Evolutionary conservation across 2,113 vertebrate genomes (phyloP).

Genomic region (Bubo blakistoni): DNA sequence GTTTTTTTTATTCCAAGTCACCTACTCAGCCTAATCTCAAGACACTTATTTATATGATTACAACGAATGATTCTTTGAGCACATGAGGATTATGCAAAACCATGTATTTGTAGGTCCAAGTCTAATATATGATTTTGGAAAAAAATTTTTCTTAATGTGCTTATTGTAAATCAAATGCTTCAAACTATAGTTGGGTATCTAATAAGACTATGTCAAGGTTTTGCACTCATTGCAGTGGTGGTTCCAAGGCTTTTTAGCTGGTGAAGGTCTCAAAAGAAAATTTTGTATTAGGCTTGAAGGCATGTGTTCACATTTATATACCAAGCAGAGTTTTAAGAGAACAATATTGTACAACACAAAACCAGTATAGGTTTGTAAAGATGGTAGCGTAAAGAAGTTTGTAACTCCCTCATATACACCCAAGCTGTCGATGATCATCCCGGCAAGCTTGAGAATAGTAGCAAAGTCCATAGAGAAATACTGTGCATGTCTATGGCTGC

Average conservation of each 20-base stretch:
- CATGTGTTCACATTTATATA: background rate
- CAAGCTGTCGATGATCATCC: background rate
- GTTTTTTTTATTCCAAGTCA: background rate
- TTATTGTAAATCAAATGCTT: background rate
- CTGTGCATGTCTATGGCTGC: background rate
- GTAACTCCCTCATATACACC: background rate
- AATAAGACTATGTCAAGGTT: background rate
- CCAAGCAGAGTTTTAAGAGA: background rate
- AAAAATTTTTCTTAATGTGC: background rate
- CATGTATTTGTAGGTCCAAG: background rate
- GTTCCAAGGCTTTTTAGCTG: background rate
- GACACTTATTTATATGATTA: background rate
- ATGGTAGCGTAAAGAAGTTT: background rate
- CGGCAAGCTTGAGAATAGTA: background rate
- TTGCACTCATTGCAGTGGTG: background rate
- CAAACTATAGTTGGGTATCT: background rate
- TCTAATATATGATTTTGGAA: background rate
- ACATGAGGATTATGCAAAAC: background rate
- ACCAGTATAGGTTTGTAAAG: background rate
- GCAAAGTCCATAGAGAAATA: background rate
- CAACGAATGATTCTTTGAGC: background rate
- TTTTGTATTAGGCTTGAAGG: rapidly evolving
- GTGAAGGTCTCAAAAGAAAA: background rate
- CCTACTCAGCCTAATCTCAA: background rate
- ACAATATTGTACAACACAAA: background rate